Base-by-base conservation (phyloP, 2,888 invertebrate genomes). In the Mythimna vitellina region DNA sequence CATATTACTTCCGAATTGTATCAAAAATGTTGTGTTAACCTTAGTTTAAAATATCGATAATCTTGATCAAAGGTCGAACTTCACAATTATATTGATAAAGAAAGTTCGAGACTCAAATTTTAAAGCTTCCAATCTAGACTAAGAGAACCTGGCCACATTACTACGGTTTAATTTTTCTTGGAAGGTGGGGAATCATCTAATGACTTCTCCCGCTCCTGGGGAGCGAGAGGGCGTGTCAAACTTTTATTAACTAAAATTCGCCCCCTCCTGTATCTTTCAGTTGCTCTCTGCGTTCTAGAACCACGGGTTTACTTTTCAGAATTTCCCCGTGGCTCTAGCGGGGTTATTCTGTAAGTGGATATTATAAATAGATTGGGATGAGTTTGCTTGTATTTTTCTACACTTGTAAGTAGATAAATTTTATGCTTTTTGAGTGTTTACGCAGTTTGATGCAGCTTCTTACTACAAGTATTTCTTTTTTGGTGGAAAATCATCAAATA, bases 1-100 rank as follows among this genome's bases (percentile, higher is more conserved):
- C 5, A 22, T 12, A n/a, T 22, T 22, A 70, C 72, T 79, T 81
- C 82, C 78, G 82, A 79, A 65, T 67, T 67, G 35, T 22, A 53
- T 49, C 51, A 38, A 65, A 81, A 77, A 57, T 54, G 35, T 35
- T 42, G 0, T 17, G 2, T 32, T 49, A 54, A 77, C 61, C 53
- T 65, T 71, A 49, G 0, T 49, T 54, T 35, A 65, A 68, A 70
- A 60, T 81, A 66, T 49, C 54, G 49, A 56, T 51, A 17, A 1
- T 49, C 4, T 53, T 35, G 12, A 80, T 64, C 9, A 12, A 71
- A 81, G 71, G 66, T 62, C 29, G n/a, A 22, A 54, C 1, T 42
- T 42, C n/a, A n/a, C n/a, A n/a, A n/a, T n/a, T 22, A 32, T 65
- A 76, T 62, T 49, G 25, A 81, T 77, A 53, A 17, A 25, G 71